phyloP scores from a whole-genome alignment of 2,797 vertebrate species.

The Mycteria americana region DNA sequence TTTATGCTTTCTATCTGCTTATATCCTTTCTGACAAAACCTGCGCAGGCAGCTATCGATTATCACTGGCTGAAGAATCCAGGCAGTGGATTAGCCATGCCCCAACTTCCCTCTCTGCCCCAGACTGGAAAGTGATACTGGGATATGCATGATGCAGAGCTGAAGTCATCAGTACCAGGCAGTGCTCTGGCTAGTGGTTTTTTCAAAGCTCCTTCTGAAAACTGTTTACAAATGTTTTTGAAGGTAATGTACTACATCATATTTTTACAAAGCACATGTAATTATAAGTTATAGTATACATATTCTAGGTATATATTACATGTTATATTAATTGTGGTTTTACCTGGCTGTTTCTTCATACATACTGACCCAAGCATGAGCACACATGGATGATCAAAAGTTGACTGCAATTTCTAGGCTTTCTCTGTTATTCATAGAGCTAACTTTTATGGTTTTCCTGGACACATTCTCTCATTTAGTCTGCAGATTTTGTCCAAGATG shows the following conservation, averaged over 20 bases:
- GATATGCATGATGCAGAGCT: background rate
- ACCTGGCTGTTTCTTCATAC: background rate
- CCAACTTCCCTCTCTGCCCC: background rate
- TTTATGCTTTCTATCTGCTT: background rate
- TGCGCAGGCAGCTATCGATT: background rate
- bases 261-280: background rate
- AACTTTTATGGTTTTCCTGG: background rate
- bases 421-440: background rate
- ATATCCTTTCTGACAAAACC: background rate
- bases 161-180: background rate
- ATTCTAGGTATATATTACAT: background rate
- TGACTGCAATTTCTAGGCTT: background rate
- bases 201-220: background rate
- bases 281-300: background rate
- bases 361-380: background rate
- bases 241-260: background rate
- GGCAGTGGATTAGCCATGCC: background rate
- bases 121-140: background rate
- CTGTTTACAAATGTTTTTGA: background rate
- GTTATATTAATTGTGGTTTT: background rate
- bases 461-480: background rate
- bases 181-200: background rate
- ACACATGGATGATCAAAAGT: background rate
- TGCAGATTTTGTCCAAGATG: background rate
- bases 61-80: background rate